phyloP scores from a whole-genome alignment of 2,888 invertebrate genomes.

The Meiosimyza platycephala region DNA sequence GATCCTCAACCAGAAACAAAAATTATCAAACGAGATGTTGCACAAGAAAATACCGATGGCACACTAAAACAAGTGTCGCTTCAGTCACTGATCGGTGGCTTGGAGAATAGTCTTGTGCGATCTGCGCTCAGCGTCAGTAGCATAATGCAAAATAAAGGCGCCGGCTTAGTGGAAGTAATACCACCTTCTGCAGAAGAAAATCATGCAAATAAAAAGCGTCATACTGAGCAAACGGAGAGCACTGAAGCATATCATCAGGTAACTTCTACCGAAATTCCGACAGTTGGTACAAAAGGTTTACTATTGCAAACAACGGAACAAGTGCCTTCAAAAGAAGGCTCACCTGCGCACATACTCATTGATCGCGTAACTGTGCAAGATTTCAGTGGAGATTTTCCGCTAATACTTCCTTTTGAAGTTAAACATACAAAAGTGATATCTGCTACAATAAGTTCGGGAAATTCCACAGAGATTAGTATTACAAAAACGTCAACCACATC shows the following conservation, averaged over 20 bases:
- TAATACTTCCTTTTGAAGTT: conserved; percentile 57
- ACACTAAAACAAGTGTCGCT: conserved; percentile 57
- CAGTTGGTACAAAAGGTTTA: conserved; percentile 38
- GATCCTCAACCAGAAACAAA: not conserved
- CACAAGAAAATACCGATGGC: conserved; percentile 39
- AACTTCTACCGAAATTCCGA: not conserved
- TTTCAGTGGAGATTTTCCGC: conserved; percentile 47
- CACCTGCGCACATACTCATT: conserved; percentile 58
- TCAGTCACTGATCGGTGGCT: conserved; percentile 57
- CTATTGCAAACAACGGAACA: conserved; percentile 57
- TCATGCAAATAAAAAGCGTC: conserved; percentile 11
- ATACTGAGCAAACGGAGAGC: conserved; percentile 16
- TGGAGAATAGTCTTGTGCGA: conserved; percentile 58
- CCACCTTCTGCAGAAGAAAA: conserved; percentile 17
- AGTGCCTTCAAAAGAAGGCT: conserved; percentile 47
- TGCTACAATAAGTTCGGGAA: conserved; percentile 46
- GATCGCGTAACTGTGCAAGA: conserved; percentile 60
- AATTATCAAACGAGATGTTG: conserved; percentile 50
- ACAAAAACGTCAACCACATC: conserved; percentile 48
- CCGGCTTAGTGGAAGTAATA: conserved; percentile 47
- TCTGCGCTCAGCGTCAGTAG: conserved; percentile 57
- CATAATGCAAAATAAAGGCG: conserved; percentile 49
- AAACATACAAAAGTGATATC: conserved; percentile 54
- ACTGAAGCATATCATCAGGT: conserved; percentile 14
- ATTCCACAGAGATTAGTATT: conserved; percentile 55